phyloP scores from a whole-genome alignment of 1,140 invertebrate genomes.

The Aphidius ervi region DNA sequence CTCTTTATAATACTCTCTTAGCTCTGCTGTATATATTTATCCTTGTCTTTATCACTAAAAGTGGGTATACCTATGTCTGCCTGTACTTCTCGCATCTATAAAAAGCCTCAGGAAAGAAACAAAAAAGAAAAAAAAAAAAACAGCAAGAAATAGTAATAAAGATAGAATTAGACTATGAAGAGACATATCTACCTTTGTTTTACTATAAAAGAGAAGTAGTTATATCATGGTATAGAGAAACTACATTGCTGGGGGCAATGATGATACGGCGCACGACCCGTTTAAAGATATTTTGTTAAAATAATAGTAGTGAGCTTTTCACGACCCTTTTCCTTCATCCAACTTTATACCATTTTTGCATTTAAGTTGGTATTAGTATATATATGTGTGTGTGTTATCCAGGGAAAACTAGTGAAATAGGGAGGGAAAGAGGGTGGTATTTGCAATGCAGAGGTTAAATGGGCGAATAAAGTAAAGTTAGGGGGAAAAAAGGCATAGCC shows the following conservation, averaged over 20 bases:
- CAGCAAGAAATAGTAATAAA: no score
- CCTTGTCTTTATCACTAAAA: no score
- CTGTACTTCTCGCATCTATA: no score
- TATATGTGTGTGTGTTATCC: slow-evolving; percentile 2
- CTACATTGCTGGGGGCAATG: slow-evolving; percentile 7
- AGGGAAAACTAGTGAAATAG: slow-evolving; percentile 27
- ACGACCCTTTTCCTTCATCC: slow-evolving; percentile 17
- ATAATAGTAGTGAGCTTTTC: slow-evolving; percentile 47
- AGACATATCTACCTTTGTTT: no score
- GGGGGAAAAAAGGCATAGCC: slow-evolving; percentile 22
- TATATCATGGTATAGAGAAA: neutral
- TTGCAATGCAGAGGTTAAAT: slow-evolving; percentile 57
- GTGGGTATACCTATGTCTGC: no score
- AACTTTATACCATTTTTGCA: slow-evolving; percentile 20
- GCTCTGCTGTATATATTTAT: no score
- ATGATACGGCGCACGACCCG: slow-evolving; percentile 28
- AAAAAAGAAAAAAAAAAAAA: no score
- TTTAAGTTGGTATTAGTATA: neutral
- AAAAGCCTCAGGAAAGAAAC: no score
- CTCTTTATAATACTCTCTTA: no score
- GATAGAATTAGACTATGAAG: no score
- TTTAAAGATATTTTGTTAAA: slow-evolving; percentile 56
- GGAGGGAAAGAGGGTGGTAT: slow-evolving; percentile 45
- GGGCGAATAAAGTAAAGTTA: slow-evolving; percentile 30
- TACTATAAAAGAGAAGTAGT: no score